A percentile compares a stretch with the other conserved stretches of the same genome.
phyloP scores from a whole-genome alignment of 2,113 vertebrate genomes.

The Paraplagusia blochii region DNA sequence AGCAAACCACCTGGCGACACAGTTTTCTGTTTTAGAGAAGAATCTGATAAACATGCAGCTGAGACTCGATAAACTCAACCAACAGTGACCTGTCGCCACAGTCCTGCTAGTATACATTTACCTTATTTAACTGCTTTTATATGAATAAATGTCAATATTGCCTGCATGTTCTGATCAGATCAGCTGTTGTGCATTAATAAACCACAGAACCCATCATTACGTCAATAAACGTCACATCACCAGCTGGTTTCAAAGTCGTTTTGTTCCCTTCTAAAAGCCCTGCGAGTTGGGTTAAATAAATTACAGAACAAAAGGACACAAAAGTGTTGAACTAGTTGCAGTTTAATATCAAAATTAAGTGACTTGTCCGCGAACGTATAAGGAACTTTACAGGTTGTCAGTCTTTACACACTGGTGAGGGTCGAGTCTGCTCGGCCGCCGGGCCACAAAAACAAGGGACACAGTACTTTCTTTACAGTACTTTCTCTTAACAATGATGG shows the following conservation, averaged over 20 bases:
- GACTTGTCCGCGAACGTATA: slow-evolving; percentile 26
- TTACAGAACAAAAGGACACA: background rate
- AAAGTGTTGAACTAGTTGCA: slow-evolving; percentile 24
- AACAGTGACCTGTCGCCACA: slow-evolving; percentile 31
- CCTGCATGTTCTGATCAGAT: slow-evolving; percentile 20
- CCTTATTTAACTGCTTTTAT: slow-evolving; percentile 5
- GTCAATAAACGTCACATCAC: slow-evolving; percentile 17
- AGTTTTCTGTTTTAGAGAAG: slow-evolving; percentile 65
- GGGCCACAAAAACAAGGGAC: slow-evolving; percentile 8
- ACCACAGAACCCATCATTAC: slow-evolving; percentile 17
- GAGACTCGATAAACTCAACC: slow-evolving; percentile 64
- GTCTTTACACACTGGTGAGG: slow-evolving; percentile 23
- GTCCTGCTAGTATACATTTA: background rate
- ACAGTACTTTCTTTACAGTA: background rate
- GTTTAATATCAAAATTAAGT: slow-evolving; percentile 61
- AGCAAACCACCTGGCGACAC: slow-evolving; percentile 65
- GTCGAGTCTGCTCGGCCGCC: slow-evolving; percentile 5
- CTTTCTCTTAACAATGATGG: background rate
- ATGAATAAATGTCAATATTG: slow-evolving; percentile 13
- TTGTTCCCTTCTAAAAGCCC: slow-evolving; percentile 1
- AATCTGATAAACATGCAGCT: slow-evolving; percentile 64
- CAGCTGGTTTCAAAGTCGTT: slow-evolving; percentile 6
- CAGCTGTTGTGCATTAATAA: slow-evolving; percentile 6
- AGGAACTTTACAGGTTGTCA: slow-evolving; percentile 2
- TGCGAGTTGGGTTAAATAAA: slow-evolving; percentile 27